Evolutionary conservation across 1,140 invertebrate genomes (phyloP), one percentile per base, ranked within the genome.

Genomic region (Aradophagus sp.): DNA sequence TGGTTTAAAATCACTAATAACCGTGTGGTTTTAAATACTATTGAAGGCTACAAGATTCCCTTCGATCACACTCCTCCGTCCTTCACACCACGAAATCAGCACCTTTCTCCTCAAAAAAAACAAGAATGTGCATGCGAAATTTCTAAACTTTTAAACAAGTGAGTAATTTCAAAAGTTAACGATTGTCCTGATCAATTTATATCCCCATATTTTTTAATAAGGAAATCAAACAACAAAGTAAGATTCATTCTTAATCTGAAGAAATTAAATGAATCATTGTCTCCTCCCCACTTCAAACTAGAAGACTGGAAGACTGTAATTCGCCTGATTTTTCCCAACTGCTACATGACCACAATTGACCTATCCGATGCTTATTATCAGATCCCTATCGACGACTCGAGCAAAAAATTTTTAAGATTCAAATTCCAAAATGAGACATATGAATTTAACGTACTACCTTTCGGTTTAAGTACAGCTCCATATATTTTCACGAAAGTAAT

Each of bases 371-470:
- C 74, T 2, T 76, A 73, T 41, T 69, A 50, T 13, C 10, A 67
- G 35, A 44, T 76, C 12, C 67, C 71, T 5, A 58, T 76, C 3
- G 19, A 63, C 8, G 13, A 48, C 14, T n/a, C 41, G n/a, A 29
- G 52, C 41, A 69, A 55, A 45, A 73, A 75, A 67, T 77, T 35
- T 31, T 26, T 77, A 7, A 31, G 68, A 16, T 76, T 76, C 34
- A 2, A 20, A 13, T 74, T 67, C 26, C 10, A 50, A 26, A 34
- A 10, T 5, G 16, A 14, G 1, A 23, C 48, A 8, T 73, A 55
- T 17, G 39, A 75, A 42, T 76, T 70, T 36, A 36, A 29, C 39
- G n/a, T 45, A 61, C 10, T 58, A 8, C 50, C 35, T 15, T 70
- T 53, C 32, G 32, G 61, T 7, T 16, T 42, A 6, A 59, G 38